These are phyloP conservation scores for Trichogramma dendrolimi DNA, from an alignment of 2,888 invertebrate species.

Conservation along the genomic window DNA sequence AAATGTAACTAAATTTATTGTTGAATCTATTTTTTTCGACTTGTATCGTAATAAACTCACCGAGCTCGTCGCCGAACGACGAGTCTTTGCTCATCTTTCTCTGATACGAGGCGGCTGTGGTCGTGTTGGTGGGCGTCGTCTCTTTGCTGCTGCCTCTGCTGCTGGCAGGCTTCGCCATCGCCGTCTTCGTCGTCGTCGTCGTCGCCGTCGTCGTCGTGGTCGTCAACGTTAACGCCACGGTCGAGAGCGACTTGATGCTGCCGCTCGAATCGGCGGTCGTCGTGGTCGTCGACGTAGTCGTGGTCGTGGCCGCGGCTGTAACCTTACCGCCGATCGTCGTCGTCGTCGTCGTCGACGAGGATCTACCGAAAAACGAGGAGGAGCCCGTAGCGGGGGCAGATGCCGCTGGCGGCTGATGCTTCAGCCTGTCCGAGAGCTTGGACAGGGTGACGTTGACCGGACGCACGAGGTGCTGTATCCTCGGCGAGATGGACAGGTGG, in stretches of 20 bases:
- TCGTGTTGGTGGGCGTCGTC: background rate
- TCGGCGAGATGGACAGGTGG: constrained; percentile 48
- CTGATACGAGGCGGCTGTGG: too few species aligned
- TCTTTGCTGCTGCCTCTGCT: constrained; percentile 6
- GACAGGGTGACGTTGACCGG: constrained; percentile 49
- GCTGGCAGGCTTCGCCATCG: background rate
- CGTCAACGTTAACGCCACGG: background rate
- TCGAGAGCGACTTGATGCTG: background rate
- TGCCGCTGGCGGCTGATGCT: constrained; percentile 6
- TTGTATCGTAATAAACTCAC: constrained; percentile 1
- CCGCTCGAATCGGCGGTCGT: background rate
- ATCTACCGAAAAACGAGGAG: constrained; percentile 11
- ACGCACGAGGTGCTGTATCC: constrained; percentile 48
- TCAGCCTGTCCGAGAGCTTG: constrained; percentile 35
- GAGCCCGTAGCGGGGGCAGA: background rate
- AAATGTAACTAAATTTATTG: too few species aligned
- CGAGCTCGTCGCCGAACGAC: constrained; percentile 17
- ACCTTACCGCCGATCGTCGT: constrained; percentile 5
- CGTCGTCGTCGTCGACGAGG: constrained; percentile 15
- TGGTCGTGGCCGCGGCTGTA: background rate
- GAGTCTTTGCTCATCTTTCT: constrained; percentile 28
- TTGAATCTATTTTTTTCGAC: too few species aligned
- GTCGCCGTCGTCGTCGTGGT: background rate
- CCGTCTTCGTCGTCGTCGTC: background rate
- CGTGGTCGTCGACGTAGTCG: background rate